Evolutionary conservation across 2,113 vertebrate species (phyloP).

Genomic region (Aldabrachelys gigantea): DNA sequence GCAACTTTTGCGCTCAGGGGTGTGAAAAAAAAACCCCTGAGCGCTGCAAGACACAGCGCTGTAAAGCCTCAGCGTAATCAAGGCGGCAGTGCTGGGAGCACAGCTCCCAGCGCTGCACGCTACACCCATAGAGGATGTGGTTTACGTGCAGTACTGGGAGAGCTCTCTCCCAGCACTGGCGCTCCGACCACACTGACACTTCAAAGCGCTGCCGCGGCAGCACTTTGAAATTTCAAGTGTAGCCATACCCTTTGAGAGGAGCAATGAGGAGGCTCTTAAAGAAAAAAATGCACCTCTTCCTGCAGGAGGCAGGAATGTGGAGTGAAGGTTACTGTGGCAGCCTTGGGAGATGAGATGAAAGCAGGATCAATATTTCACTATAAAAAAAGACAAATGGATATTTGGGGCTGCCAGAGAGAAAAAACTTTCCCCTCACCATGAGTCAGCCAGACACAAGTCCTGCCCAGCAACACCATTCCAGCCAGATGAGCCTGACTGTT

Average conservation of each 20-base stretch:
- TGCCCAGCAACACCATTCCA: slow-evolving; percentile 49
- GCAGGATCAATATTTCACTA: slow-evolving; percentile 52
- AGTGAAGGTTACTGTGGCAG: slow-evolving; percentile 56
- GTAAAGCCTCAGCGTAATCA: too few relatives aligned
- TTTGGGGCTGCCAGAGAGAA: slow-evolving; percentile 48
- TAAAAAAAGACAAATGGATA: slow-evolving; percentile 39
- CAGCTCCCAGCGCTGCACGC: too few relatives aligned
- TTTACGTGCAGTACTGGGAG: too few relatives aligned
- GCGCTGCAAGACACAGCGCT: too few relatives aligned
- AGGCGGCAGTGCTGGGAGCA: too few relatives aligned
- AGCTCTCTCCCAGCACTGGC: too few relatives aligned
- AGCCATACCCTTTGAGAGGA: background rate
- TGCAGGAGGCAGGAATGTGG: slow-evolving; percentile 59
- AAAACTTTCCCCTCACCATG: slow-evolving; percentile 59
- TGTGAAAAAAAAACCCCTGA: too few relatives aligned
- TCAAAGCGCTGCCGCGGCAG: too few relatives aligned
- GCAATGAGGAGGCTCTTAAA: background rate
- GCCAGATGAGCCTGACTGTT: slow-evolving; percentile 56
- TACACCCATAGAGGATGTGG: too few relatives aligned
- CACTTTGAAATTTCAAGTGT: too few relatives aligned
- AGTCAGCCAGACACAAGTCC: slow-evolving; percentile 45
- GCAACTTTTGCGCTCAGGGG: too few relatives aligned
- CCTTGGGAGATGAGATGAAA: slow-evolving; percentile 25
- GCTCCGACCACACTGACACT: too few relatives aligned
- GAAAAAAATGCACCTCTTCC: background rate